These are phyloP conservation scores for Eristalis pertinax DNA, from an alignment of 2,888 invertebrate genomes.

Conservation along the genomic window DNA sequence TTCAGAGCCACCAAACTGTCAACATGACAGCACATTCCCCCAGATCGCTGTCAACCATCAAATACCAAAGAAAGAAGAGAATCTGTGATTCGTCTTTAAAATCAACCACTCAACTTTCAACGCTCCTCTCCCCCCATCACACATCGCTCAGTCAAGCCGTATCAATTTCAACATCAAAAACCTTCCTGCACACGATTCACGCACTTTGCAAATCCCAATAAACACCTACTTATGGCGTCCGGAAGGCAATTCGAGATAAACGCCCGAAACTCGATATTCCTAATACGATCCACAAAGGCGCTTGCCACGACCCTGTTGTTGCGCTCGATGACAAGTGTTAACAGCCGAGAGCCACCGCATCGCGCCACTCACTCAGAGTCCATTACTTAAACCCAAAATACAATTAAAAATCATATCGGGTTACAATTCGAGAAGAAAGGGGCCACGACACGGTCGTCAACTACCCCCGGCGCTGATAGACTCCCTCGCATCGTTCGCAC, in stretches of 20 bases:
- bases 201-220: conserved; percentile 34
- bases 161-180: conserved; percentile 20
- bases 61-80: too few relatives aligned
- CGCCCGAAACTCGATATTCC: conserved; percentile 63
- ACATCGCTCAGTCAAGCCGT: not conserved
- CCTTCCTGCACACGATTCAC: not conserved
- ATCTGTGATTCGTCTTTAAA: too few relatives aligned
- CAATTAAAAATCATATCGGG: conserved; percentile 66
- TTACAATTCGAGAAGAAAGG: conserved; percentile 34
- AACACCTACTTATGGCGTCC: conserved; percentile 20
- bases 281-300: conserved; percentile 49
- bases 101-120: too few relatives aligned
- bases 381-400: conserved; percentile 52
- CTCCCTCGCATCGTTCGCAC: not conserved
- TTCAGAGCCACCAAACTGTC: too few relatives aligned
- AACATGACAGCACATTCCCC: too few relatives aligned
- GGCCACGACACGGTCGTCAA: not conserved
- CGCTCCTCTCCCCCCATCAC: too few relatives aligned
- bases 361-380: conserved; percentile 30
- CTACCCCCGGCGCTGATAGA: conserved; percentile 14
- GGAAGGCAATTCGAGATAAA: conserved; percentile 31
- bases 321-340: conserved; percentile 54
- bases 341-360: conserved; percentile 24
- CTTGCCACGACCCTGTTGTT: conserved; percentile 35
- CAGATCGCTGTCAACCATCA: too few relatives aligned